A percentile compares a stretch with the other conserved stretches of the same genome.
phyloP scores from a whole-genome alignment of 2,888 invertebrate genomes.

The Oxytorus armatus region DNA sequence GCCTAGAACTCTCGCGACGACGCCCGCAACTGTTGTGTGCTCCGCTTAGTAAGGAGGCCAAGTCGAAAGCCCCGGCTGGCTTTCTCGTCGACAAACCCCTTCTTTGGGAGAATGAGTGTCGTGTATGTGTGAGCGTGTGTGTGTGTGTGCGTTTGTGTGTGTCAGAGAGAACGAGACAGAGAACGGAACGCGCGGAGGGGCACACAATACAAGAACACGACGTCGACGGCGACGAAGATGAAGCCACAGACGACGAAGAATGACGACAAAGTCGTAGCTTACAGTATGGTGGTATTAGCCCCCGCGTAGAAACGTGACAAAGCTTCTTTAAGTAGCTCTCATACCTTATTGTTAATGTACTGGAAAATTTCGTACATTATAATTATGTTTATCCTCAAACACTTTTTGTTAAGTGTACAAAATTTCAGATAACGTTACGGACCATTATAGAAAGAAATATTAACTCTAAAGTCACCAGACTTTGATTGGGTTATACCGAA shows the following conservation, averaged over 20 bases:
- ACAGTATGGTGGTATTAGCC: constrained; percentile 43
- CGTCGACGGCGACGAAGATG: constrained; percentile 48
- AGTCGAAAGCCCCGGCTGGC: constrained; percentile 64
- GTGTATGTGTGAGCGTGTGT: constrained; percentile 43
- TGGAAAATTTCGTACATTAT: too few relatives aligned
- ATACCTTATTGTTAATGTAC: too few relatives aligned
- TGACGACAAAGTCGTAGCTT: constrained; percentile 38
- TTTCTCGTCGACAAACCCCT: constrained; percentile 68
- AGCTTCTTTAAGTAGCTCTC: constrained; percentile 42
- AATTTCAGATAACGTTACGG: too few relatives aligned
- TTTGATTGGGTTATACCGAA: too few relatives aligned
- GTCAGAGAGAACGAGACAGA: constrained; percentile 36
- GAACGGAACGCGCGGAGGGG: constrained; percentile 1
- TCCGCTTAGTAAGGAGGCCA: constrained; percentile 58
- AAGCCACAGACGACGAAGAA: constrained; percentile 42
- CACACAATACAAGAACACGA: constrained; percentile 41
- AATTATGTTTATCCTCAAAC: too few relatives aligned
- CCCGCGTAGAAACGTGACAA: constrained; percentile 40
- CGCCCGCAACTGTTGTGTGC: constrained; percentile 65
- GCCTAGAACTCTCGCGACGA: constrained; percentile 64
- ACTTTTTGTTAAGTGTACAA: too few relatives aligned
- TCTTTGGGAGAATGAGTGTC: constrained; percentile 61
- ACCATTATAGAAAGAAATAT: too few relatives aligned
- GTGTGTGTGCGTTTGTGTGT: constrained; percentile 20
- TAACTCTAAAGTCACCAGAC: too few relatives aligned